A percentile compares a stretch with the other conserved stretches of the same genome.
Evolutionary conservation across 2,888 invertebrate genomes (phyloP).

Genomic region (Stramonita haemastoma): DNA sequence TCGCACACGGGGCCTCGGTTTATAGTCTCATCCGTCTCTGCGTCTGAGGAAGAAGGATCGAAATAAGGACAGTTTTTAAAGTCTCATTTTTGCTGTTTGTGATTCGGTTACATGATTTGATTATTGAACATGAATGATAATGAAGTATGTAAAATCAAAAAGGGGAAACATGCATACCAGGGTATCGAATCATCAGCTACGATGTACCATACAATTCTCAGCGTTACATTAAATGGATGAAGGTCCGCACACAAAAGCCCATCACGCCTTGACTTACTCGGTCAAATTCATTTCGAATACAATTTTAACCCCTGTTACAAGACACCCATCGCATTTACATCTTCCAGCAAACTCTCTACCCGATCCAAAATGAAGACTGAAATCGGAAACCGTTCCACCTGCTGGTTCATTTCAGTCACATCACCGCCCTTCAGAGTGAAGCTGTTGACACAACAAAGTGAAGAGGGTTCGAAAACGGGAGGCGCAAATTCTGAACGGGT

Average conservation of each 20-base stretch:
- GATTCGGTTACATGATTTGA: no score
- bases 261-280: not conserved
- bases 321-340: slow-evolving; percentile 8
- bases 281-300: not conserved
- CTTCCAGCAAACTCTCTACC: not conserved
- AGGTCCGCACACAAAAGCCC: not conserved
- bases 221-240: not conserved
- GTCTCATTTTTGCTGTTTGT: no score
- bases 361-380: not conserved
- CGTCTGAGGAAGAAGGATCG: no score
- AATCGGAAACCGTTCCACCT: not conserved
- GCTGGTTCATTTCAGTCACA: not conserved
- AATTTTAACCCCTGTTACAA: not conserved
- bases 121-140: no score
- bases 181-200: not conserved
- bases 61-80: no score
- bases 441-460: not conserved
- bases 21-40: no score
- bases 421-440: not conserved
- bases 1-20: no score
- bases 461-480: not conserved
- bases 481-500: not conserved
- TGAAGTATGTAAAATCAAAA: no score
- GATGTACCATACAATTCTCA: not conserved
- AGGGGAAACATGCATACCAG: no score